Percentiles rank a stretch among this genome's conserved stretches.
These are phyloP conservation scores for Sturnus vulgaris DNA, from an alignment of 2,113 vertebrate genomes.

Conservation along the genomic window DNA sequence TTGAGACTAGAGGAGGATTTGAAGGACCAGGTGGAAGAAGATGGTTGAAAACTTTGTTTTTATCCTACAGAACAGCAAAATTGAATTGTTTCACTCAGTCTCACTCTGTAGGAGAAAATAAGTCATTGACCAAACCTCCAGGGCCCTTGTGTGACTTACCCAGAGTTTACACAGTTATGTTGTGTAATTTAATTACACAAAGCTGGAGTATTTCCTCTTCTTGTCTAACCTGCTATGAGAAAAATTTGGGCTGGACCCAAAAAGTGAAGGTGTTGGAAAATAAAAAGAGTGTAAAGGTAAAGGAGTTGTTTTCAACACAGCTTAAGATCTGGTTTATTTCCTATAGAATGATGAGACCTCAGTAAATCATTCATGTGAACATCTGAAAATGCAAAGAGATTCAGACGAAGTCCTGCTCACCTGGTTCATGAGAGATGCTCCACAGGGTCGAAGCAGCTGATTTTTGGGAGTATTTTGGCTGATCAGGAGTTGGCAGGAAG, in stretches of 20 bases:
- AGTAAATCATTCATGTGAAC: not conserved
- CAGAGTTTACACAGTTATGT: not conserved
- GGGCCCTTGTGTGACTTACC: not conserved
- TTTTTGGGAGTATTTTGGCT: not conserved
- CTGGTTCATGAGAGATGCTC: not conserved
- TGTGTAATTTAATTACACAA: not conserved
- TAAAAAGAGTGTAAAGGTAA: not conserved
- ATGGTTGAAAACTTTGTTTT: not conserved
- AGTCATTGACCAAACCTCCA: not conserved
- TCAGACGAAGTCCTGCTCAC: not conserved
- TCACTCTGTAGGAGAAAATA: not conserved
- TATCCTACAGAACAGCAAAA: not conserved
- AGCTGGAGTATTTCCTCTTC: not conserved
- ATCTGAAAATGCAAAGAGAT: not conserved
- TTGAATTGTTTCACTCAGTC: not conserved
- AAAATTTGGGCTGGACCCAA: not conserved
- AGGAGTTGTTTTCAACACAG: not conserved
- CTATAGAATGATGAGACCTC: not conserved
- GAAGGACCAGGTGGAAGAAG: not conserved
- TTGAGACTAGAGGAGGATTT: not conserved
- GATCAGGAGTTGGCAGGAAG: not conserved
- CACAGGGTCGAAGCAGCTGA: not conserved
- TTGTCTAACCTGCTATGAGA: not conserved
- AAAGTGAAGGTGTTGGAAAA: not conserved
- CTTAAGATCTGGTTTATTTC: not conserved